phyloP scores from a whole-genome alignment of 2,797 vertebrate species.

The Tolypeutes matacus region DNA sequence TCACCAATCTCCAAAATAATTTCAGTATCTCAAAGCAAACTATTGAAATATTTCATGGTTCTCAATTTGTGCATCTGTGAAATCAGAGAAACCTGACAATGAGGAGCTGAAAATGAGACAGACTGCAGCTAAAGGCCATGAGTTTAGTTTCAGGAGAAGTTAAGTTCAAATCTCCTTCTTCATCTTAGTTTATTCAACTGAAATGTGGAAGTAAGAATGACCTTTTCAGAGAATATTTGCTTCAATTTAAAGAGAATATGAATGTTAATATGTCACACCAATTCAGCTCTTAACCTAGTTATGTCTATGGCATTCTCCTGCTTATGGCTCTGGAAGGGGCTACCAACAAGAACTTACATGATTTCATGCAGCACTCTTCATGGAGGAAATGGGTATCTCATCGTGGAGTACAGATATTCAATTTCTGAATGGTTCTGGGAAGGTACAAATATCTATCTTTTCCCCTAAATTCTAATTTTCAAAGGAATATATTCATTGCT shows the following conservation, averaged over 20 bases:
- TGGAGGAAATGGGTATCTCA: neutral
- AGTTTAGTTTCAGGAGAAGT: neutral
- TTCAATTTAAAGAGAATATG: neutral
- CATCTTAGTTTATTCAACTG: neutral
- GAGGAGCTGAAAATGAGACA: too few species aligned
- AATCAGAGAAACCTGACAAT: neutral
- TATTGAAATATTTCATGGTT: too few species aligned
- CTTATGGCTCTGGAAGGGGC: too few species aligned
- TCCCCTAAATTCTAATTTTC: neutral
- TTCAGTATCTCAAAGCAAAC: neutral
- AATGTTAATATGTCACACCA: accelerated
- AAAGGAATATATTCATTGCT: neutral
- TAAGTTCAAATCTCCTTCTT: neutral
- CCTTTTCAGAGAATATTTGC: neutral
- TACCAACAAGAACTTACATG: accelerated
- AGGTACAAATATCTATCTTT: neutral
- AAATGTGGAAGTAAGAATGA: neutral
- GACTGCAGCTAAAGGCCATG: neutral
- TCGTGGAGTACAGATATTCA: neutral
- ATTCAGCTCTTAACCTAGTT: neutral
- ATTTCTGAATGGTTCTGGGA: neutral
- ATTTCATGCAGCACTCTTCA: neutral
- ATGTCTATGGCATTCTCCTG: too few species aligned
- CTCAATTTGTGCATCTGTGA: neutral
- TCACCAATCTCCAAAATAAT: neutral